phyloP scores from a whole-genome alignment of 2,888 invertebrate species.

The Calameuta filiformis region DNA sequence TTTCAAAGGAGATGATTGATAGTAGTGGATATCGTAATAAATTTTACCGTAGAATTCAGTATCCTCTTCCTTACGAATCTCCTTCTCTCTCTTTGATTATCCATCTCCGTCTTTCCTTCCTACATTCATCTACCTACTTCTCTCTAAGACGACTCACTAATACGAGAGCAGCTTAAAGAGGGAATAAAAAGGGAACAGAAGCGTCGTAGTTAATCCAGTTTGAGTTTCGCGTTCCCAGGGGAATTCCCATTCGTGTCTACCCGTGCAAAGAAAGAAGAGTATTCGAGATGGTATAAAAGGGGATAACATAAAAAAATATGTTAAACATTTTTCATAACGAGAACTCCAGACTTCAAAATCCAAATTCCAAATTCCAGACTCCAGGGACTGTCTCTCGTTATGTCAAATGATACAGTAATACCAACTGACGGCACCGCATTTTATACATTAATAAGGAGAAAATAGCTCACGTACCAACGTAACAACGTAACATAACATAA shows the following conservation, averaged over 20 bases:
- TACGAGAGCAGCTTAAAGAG: too few relatives aligned
- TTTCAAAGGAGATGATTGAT: too few relatives aligned
- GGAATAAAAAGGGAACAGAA: too few relatives aligned
- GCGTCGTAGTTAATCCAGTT: too few relatives aligned
- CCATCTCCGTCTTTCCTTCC: not conserved
- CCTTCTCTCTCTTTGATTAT: not conserved
- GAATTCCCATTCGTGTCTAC: too few relatives aligned
- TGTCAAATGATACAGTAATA: conserved; percentile 6
- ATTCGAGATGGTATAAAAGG: too few relatives aligned
- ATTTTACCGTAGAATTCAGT: not conserved
- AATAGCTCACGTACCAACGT: not conserved
- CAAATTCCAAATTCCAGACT: not conserved
- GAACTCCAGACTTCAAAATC: not conserved
- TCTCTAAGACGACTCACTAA: not conserved
- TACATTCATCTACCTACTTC: not conserved
- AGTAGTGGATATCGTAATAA: too few relatives aligned
- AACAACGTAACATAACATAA: not conserved
- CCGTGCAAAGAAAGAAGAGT: too few relatives aligned
- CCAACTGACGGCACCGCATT: conserved; percentile 1
- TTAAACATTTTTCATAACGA: too few relatives aligned
- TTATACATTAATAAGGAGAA: conserved; percentile 15
- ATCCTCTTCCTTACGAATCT: not conserved
- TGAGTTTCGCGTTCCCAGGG: too few relatives aligned
- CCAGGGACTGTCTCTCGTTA: conserved; percentile 14
- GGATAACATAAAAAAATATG: too few relatives aligned